These are phyloP conservation scores for Cyprinodon brontotheroides DNA, from an alignment of 2,113 vertebrate species.

Conservation along the genomic window DNA sequence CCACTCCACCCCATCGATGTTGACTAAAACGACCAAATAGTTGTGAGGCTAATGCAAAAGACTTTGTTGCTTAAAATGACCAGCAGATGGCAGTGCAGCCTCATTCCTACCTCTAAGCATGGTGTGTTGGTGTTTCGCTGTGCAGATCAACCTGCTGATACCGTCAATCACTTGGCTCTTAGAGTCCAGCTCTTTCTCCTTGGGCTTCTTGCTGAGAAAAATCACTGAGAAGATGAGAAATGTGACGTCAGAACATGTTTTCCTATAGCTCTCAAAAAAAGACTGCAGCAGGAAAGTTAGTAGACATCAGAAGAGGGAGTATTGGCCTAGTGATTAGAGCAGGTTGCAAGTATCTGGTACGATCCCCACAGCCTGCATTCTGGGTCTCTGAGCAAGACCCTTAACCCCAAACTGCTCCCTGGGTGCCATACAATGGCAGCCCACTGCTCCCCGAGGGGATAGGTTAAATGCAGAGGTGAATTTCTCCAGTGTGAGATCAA, in stretches of 20 bases:
- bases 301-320: too few species aligned
- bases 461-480: too few species aligned
- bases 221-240: conserved; percentile 77
- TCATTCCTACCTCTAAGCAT: conserved; percentile 85
- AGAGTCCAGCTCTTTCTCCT: conserved; percentile 90
- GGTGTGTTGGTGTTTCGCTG: conserved; percentile 92
- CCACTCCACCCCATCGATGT: conserved; percentile 90
- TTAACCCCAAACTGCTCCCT: too few species aligned
- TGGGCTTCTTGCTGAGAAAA: conserved; percentile 91
- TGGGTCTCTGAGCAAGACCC: too few species aligned
- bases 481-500: too few species aligned
- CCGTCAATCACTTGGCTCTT: conserved; percentile 92
- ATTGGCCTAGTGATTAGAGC: too few species aligned
- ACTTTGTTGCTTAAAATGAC: background rate
- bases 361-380: too few species aligned
- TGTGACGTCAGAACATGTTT: background rate
- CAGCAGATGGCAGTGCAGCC: conserved; percentile 59
- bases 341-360: too few species aligned
- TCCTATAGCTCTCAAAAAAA: background rate
- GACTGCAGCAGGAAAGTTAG: background rate
- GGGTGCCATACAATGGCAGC: too few species aligned
- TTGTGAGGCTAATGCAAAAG: background rate
- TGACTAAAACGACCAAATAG: conserved; percentile 71
- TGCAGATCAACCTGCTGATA: conserved; percentile 91
- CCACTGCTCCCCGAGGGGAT: too few species aligned